phyloP scores from a whole-genome alignment of 2,797 vertebrate genomes.

The Cirrhinus mrigala region DNA sequence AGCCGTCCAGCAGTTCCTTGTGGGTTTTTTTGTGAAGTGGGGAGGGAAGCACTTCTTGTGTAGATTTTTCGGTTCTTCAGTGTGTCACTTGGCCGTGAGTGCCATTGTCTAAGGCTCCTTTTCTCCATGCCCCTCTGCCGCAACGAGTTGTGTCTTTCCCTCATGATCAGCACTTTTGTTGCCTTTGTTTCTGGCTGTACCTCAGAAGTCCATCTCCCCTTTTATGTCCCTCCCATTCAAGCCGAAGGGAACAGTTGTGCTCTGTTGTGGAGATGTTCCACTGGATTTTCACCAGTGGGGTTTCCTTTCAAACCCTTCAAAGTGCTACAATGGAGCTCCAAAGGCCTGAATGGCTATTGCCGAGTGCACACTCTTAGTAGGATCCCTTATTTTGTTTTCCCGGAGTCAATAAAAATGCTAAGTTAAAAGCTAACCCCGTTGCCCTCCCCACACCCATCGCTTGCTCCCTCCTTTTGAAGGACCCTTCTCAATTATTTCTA shows the following conservation, averaged over 20 bases:
- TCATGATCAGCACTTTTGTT: slow-evolving; percentile 99
- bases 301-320: slow-evolving; percentile 98
- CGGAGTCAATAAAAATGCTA: slow-evolving; percentile 99
- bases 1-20: slow-evolving; percentile 89
- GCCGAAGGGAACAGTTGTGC: slow-evolving; percentile 99
- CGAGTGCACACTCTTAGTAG: slow-evolving; percentile 95
- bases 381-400: slow-evolving; percentile 98
- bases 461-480: slow-evolving; percentile 81
- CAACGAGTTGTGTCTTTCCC: slow-evolving; percentile 97
- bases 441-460: slow-evolving; percentile 78
- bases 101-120: slow-evolving; percentile 86
- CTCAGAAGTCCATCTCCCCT: slow-evolving; percentile 99
- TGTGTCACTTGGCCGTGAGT: slow-evolving; percentile 94
- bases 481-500: slow-evolving; percentile 84
- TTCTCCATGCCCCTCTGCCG: slow-evolving; percentile 89
- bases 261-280: slow-evolving; percentile 99
- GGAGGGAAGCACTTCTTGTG: slow-evolving; percentile 92
- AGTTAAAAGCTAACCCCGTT: slow-evolving; percentile 87
- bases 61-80: slow-evolving; percentile 98
- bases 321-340: slow-evolving; percentile 92
- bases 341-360: slow-evolving; percentile 96
- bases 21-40: slow-evolving; percentile 81
- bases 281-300: slow-evolving; percentile 99
- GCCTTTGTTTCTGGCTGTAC: slow-evolving; percentile 98
- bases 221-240: slow-evolving; percentile 99